Evolutionary conservation across 2,797 vertebrate species (phyloP), one percentile per base, ranked within the genome.

Genomic region (Anabas testudineus): DNA sequence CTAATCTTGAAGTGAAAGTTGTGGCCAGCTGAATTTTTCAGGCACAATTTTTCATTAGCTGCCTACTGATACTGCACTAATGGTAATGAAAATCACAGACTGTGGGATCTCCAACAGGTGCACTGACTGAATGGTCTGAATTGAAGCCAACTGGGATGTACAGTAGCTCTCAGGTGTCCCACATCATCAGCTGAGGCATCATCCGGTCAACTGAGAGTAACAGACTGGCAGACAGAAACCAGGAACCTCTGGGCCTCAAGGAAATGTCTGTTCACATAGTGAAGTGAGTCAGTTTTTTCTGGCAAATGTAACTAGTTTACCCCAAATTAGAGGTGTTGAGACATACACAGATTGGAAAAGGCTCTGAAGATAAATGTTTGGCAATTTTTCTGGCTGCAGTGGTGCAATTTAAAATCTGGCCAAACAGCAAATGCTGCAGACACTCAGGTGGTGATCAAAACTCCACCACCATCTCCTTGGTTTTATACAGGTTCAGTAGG

Each of bases 121-220:
- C 15, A 47, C 1, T 24, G 32, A 26, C 62, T 62, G 53, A 16
- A 16, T 34, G 34, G 36, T 55, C 37, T 54, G 59, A 47, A 55
- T 2, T 32, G 67, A 46, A 47, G n/a, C 28, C 18, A 13, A 26
- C 43, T 54, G 78, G 69, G 64, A 57, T 3, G 3, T 67, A 62
- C 82, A 76, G 72, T 58, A 43, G 47, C 21, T 37, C 45, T 37
- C 45, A 84, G 83, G 83, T 89, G 86, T 75, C 74, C 78, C 71
- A 80, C 60, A 81, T 85, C 62, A 67, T 67, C 78, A 86, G 78
- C 80, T 88, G 87, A 84, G 76, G 78, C 71, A 51, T 83, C 66
- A 56, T 48, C 59, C 55, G 42, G 74, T 77, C 84, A 85, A 60
- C 64, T 76, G 66, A 81, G 52, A 82, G 46, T 80, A 74, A 74